A percentile compares a stretch with the other conserved stretches of the same genome.
These are phyloP conservation scores for Zeugodacus cucurbitae DNA, from an alignment of 1,140 invertebrate genomes.

Conservation along the genomic window DNA sequence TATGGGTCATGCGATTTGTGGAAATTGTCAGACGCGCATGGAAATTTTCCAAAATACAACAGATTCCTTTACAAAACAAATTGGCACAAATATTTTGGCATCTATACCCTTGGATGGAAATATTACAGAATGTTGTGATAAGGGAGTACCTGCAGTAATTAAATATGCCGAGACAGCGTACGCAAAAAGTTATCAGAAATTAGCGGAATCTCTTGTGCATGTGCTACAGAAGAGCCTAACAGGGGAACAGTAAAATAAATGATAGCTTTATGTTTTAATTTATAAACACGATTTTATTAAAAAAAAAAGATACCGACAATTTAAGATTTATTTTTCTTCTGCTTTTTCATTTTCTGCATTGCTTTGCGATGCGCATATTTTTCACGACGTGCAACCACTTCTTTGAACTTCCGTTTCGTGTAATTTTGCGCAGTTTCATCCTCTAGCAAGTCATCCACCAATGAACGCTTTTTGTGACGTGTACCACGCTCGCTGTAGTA, in stretches of 20 bases:
- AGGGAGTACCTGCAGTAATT: constrained; percentile 81
- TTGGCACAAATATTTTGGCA: constrained; percentile 72
- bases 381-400: constrained; percentile 79
- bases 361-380: constrained; percentile 66
- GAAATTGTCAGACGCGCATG: constrained; percentile 75
- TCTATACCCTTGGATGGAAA: constrained; percentile 80
- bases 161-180: constrained; percentile 70
- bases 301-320: neutral
- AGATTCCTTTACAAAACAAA: constrained; percentile 68
- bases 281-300: neutral
- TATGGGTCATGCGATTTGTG: constrained; percentile 82
- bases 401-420: constrained; percentile 85
- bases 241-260: neutral
- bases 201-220: constrained; percentile 48
- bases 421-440: constrained; percentile 89
- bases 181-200: constrained; percentile 50
- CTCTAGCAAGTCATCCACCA: constrained; percentile 92
- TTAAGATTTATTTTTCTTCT: constrained; percentile 56
- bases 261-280: neutral
- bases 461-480: constrained; percentile 84
- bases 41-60: constrained; percentile 73
- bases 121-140: constrained; percentile 79
- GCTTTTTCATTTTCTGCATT: constrained; percentile 62
- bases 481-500: constrained; percentile 82
- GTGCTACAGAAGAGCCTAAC: constrained; percentile 38